Evolutionary conservation across 2,113 vertebrate species (phyloP).

Genomic region (Hypocryptadius cinnamomeus): DNA sequence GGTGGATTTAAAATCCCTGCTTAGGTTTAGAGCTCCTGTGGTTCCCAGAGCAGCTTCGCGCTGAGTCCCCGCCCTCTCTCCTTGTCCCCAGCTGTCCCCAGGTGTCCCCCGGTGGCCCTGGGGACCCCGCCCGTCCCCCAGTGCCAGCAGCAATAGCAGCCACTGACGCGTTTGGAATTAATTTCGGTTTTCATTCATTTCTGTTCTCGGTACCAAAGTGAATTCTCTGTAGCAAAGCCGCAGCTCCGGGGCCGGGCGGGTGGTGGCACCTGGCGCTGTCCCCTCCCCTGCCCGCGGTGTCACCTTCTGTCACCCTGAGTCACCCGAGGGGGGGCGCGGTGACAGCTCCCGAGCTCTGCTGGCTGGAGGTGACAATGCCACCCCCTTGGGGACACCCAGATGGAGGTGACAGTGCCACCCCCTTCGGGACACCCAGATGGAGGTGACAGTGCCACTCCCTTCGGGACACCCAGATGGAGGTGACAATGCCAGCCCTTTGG

Average conservation of each 20-base stretch:
- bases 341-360: neutral
- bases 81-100: neutral
- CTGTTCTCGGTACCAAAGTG: neutral
- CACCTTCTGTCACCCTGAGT: neutral
- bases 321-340: neutral
- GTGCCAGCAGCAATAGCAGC: neutral
- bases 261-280: neutral
- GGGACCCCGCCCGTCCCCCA: neutral
- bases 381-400: neutral
- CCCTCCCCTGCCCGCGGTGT: neutral
- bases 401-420: neutral
- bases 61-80: neutral
- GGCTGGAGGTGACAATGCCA: neutral
- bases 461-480: neutral
- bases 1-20: neutral
- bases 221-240: neutral
- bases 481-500: too few relatives aligned
- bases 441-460: neutral
- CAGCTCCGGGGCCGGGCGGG: neutral
- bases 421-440: neutral
- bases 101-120: neutral
- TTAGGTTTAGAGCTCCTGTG: neutral
- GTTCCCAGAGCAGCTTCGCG: neutral
- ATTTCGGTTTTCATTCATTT: neutral
- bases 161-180: neutral